phyloP scores from a whole-genome alignment of 2,113 vertebrate species.

The Caracal caracal region DNA sequence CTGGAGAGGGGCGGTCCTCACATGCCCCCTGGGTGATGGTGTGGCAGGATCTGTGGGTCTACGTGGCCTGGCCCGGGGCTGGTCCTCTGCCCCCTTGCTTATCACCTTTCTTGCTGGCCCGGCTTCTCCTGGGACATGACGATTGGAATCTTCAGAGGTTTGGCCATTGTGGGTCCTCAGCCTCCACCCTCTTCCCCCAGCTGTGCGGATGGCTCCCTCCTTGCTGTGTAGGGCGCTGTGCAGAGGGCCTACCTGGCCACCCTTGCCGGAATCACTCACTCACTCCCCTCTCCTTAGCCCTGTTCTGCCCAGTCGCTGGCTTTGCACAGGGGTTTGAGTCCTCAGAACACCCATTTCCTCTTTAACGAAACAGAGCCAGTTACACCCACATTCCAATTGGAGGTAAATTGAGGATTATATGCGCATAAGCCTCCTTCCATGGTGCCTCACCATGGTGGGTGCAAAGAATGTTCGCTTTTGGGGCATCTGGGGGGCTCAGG shows the following conservation, averaged over 20 bases:
- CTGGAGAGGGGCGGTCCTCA: not conserved
- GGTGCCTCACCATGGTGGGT: not conserved
- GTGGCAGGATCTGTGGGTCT: fast-evolving
- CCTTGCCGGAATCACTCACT: not conserved
- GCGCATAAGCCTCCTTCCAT: not conserved
- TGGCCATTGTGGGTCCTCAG: not conserved
- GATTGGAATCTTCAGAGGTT: not conserved
- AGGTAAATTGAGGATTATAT: not conserved
- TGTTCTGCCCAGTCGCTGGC: not conserved
- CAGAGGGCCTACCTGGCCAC: not conserved
- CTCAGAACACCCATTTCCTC: not conserved
- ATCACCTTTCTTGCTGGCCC: not conserved
- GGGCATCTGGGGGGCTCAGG: not conserved
- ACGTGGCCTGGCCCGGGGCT: fast-evolving
- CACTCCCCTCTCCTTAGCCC: not conserved
- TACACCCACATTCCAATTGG: not conserved
- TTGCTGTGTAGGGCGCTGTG: not conserved
- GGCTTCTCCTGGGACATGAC: not conserved
- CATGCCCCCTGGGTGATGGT: fast-evolving
- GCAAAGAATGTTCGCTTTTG: not conserved
- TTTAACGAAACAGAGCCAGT: not conserved
- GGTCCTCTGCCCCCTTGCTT: not conserved
- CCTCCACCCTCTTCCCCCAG: not conserved
- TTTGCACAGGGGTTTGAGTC: not conserved
- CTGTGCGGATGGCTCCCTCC: fast-evolving